A percentile compares a stretch with the other conserved stretches of the same genome.
These are phyloP conservation scores for Barnardius zonarius DNA, from an alignment of 2,113 vertebrate species.

Conservation along the genomic window DNA sequence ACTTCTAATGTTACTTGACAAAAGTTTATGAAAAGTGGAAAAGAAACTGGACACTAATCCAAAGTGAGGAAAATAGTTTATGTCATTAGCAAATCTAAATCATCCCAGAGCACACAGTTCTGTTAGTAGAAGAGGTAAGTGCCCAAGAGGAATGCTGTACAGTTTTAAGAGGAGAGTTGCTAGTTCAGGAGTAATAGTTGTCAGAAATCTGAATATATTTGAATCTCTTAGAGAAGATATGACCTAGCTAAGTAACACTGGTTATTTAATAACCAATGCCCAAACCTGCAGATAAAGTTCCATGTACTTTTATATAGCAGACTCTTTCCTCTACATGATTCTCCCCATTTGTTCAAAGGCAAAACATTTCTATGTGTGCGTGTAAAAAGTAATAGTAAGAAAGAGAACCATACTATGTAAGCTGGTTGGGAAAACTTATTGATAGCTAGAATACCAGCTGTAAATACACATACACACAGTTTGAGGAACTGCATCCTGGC, in stretches of 20 bases:
- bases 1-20: background rate
- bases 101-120: background rate
- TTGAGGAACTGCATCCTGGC: background rate
- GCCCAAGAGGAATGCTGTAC: background rate
- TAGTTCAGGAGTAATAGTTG: background rate
- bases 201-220: background rate
- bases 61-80: background rate
- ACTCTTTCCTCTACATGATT: background rate
- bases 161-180: background rate
- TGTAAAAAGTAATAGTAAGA: background rate
- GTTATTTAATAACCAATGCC: background rate
- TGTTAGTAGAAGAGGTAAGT: background rate
- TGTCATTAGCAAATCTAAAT: background rate
- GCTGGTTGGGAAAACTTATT: background rate
- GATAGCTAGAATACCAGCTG: background rate
- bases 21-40: background rate
- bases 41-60: background rate
- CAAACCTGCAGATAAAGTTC: background rate
- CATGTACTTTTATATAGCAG: background rate
- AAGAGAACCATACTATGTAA: background rate
- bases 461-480: background rate
- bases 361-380: background rate
- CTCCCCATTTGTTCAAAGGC: background rate
- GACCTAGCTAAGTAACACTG: background rate
- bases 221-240: background rate